Evolutionary conservation across 2,113 vertebrate species (phyloP).

Genomic region (Alligator mississippiensis): DNA sequence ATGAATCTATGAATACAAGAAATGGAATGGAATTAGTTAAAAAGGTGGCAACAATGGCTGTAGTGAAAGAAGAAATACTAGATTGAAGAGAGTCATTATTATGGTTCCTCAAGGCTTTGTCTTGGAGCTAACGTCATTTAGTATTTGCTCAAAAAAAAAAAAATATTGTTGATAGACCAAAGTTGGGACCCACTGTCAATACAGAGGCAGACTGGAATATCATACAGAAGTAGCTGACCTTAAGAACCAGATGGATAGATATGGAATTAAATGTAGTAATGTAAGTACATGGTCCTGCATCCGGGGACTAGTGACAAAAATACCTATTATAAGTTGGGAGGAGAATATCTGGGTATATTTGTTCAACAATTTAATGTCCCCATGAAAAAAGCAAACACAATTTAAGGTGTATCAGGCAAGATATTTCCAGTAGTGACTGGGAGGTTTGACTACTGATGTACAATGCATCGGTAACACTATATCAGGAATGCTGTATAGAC

Average conservation of each 20-base stretch:
- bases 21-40: no score
- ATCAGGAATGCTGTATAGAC: neutral
- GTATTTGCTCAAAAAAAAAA: neutral
- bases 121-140: neutral
- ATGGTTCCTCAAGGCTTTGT: neutral
- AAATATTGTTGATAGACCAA: neutral
- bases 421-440: neutral
- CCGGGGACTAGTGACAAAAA: no score
- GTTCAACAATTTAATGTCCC: no score
- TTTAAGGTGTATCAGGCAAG: neutral
- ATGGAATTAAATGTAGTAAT: neutral
- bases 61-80: neutral
- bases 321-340: no score
- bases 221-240: neutral
- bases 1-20: no score
- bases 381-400: no score
- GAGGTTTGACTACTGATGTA: neutral
- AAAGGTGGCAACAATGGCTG: neutral
- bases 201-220: neutral
- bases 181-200: neutral
- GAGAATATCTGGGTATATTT: no score
- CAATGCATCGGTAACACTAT: neutral
- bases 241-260: neutral
- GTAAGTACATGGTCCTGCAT: neutral
- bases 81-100: neutral